phyloP scores from a whole-genome alignment of 2,797 vertebrate species.

The Argyrosomus regius region DNA sequence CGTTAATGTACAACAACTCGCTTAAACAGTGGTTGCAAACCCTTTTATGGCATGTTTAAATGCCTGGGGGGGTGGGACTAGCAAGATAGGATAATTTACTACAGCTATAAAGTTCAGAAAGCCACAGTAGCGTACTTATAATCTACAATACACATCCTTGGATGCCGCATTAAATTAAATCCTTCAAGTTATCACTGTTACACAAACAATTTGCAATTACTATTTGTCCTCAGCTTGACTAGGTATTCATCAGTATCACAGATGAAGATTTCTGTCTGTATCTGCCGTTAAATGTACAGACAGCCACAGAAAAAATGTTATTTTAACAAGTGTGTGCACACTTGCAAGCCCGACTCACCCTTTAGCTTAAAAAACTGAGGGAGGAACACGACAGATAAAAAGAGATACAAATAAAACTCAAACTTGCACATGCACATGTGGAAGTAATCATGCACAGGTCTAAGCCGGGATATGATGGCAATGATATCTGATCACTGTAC shows the following conservation, averaged over 20 bases:
- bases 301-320: neutral
- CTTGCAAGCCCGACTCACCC: neutral
- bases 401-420: neutral
- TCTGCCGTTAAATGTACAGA: neutral
- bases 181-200: neutral
- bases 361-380: neutral
- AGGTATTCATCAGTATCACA: neutral
- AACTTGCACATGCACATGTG: neutral
- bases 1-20: constrained; percentile 32
- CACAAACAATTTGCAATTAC: constrained; percentile 1
- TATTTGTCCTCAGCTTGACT: neutral
- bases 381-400: neutral
- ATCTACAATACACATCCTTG: neutral
- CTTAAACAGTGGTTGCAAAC: constrained; percentile 41
- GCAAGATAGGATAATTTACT: constrained; percentile 13
- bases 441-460: neutral
- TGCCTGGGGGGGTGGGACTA: constrained; percentile 3
- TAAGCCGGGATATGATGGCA: neutral
- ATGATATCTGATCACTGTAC: neutral
- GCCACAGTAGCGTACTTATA: neutral
- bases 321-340: neutral
- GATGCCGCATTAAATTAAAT: neutral
- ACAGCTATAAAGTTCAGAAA: constrained; percentile 16
- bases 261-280: neutral
- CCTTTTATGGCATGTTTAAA: constrained; percentile 48